phyloP scores from a whole-genome alignment of 2,888 invertebrate species.

The Tetragonula carbonaria region DNA sequence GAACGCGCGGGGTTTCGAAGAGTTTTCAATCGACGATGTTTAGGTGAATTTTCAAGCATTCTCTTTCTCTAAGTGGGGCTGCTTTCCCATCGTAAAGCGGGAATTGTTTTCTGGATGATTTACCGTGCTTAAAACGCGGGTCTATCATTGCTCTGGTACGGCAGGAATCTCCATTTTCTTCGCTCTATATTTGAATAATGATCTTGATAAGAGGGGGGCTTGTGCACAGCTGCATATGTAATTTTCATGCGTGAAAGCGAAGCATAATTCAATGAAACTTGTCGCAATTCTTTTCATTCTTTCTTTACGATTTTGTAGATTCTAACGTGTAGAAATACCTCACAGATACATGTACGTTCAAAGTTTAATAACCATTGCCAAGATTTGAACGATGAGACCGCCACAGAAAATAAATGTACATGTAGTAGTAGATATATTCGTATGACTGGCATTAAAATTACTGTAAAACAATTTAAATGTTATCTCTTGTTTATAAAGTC shows the following conservation, averaged over 20 bases:
- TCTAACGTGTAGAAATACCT: neutral
- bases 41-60: neutral
- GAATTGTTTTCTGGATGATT: slow-evolving; percentile 8
- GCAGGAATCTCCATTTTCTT: neutral
- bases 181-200: slow-evolving; percentile 17
- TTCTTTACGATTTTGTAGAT: neutral
- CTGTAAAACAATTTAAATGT: neutral
- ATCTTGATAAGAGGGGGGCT: neutral
- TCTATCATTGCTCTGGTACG: neutral
- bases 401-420: neutral
- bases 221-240: neutral
- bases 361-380: neutral
- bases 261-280: neutral
- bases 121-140: neutral
- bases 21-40: neutral
- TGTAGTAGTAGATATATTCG: neutral
- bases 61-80: slow-evolving; percentile 38
- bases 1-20: neutral
- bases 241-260: neutral
- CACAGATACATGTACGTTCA: neutral
- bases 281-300: neutral
- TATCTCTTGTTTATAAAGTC: neutral
- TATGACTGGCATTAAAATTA: neutral
- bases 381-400: neutral
- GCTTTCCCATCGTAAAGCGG: slow-evolving; percentile 33